phyloP scores from a whole-genome alignment of 2,113 vertebrate genomes.

The Ammospiza caudacuta region DNA sequence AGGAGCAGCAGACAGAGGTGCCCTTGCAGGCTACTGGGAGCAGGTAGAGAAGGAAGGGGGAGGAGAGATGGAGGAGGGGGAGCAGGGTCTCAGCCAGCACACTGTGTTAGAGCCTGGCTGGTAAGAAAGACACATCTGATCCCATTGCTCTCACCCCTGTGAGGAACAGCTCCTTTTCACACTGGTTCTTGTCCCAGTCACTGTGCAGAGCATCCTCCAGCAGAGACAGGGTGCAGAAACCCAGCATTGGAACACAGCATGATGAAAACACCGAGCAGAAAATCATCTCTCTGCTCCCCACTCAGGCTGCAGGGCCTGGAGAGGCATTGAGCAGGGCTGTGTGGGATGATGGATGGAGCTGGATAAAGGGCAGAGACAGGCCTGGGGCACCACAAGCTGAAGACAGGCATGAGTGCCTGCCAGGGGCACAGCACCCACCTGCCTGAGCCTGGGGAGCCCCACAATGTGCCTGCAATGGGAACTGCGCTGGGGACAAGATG shows the following conservation, averaged over 20 bases:
- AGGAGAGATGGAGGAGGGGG: neutral
- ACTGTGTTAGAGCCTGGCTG: neutral
- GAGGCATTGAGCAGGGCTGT: neutral
- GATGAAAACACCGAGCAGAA: rapidly evolving
- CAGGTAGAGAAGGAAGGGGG: conserved; percentile 35
- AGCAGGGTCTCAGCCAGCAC: neutral
- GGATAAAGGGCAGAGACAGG: neutral
- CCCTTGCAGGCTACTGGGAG: conserved; percentile 58
- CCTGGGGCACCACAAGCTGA: neutral
- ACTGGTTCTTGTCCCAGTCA: neutral
- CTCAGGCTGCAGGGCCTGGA: neutral
- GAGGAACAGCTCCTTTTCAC: neutral
- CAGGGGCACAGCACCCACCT: neutral
- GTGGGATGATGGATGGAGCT: neutral
- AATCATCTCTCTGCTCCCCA: neutral
- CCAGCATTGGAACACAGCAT: neutral
- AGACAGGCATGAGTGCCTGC: neutral
- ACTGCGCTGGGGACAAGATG: neutral
- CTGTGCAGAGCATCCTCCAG: neutral
- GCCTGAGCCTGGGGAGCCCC: neutral
- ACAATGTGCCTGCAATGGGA: rapidly evolving
- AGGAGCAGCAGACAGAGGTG: conserved; percentile 65
- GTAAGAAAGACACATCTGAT: neutral
- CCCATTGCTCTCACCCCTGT: rapidly evolving
- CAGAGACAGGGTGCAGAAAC: neutral